Conservation (phyloP, 2,113 vertebrate genomes). For the Hydrochoerus hydrochaeris region DNA sequence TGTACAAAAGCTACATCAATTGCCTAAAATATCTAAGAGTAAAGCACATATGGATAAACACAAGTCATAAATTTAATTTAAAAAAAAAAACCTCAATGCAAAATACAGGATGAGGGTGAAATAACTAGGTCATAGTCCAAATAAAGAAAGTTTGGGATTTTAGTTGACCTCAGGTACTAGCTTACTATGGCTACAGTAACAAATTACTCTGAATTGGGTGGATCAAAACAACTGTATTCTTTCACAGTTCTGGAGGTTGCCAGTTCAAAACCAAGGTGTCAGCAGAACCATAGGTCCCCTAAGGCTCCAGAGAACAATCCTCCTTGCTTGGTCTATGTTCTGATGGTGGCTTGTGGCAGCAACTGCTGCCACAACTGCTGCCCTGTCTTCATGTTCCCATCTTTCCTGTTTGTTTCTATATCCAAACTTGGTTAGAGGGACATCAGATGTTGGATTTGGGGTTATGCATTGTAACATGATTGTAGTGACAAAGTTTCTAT, state of each 20-base stretch:
- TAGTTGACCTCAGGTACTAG: neutral
- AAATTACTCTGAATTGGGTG: neutral
- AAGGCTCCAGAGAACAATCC: neutral
- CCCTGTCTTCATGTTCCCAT: neutral
- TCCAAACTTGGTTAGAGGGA: neutral
- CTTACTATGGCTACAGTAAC: neutral
- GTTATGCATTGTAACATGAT: neutral
- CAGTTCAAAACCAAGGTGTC: neutral
- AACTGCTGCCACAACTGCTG: neutral
- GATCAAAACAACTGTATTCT: neutral
- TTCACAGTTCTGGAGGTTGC: neutral
- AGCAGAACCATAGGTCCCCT: neutral
- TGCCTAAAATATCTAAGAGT: slow-evolving; percentile 17
- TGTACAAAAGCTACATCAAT: neutral
- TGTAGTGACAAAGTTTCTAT: neutral
- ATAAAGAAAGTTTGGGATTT: neutral
- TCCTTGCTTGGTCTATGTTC: neutral
- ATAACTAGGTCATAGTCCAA: neutral
- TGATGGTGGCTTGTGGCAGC: neutral
- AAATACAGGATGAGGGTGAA: neutral
- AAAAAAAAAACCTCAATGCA: neutral
- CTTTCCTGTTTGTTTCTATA: neutral
- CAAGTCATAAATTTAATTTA: neutral
- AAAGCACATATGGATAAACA: neutral
- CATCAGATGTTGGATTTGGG: neutral